These are phyloP conservation scores for Eulemur coronatus DNA, from an alignment of 2,797 vertebrate genomes.

Conservation along the genomic window DNA sequence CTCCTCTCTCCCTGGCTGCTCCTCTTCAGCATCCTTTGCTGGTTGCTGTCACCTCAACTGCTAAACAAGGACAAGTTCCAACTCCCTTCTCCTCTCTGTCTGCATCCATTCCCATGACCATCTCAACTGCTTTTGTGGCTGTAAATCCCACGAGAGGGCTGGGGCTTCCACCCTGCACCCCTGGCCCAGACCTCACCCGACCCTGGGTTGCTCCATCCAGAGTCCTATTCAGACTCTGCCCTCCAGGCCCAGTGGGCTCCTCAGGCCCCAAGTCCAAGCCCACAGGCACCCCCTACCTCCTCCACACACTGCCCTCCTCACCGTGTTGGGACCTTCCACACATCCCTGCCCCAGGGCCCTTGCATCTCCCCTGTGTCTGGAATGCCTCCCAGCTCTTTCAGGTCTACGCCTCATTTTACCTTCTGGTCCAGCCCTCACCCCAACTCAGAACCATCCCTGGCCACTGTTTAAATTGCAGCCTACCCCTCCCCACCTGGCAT, in stretches of 20 bases:
- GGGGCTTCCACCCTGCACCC: background rate
- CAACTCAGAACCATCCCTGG: background rate
- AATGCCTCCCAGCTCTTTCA: background rate
- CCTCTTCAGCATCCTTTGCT: background rate
- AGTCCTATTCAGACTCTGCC: background rate
- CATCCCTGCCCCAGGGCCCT: background rate
- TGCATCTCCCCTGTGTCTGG: background rate
- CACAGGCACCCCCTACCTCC: background rate
- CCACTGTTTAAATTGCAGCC: background rate
- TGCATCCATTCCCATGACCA: background rate
- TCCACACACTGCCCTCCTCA: background rate
- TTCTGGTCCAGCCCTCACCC: background rate
- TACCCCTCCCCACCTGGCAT: background rate
- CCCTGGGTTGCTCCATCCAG: fast-evolving
- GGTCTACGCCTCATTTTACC: background rate
- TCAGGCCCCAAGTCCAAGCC: background rate
- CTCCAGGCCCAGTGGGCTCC: background rate
- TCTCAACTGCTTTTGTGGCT: background rate
- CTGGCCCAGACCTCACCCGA: background rate
- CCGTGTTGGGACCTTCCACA: background rate
- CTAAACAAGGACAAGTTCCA: too few relatives aligned
- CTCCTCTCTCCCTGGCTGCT: background rate
- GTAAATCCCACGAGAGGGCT: background rate
- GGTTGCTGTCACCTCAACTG: background rate
- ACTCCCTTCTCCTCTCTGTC: background rate